phyloP scores from a whole-genome alignment of 2,888 invertebrate genomes.

The Rotaria sp. region DNA sequence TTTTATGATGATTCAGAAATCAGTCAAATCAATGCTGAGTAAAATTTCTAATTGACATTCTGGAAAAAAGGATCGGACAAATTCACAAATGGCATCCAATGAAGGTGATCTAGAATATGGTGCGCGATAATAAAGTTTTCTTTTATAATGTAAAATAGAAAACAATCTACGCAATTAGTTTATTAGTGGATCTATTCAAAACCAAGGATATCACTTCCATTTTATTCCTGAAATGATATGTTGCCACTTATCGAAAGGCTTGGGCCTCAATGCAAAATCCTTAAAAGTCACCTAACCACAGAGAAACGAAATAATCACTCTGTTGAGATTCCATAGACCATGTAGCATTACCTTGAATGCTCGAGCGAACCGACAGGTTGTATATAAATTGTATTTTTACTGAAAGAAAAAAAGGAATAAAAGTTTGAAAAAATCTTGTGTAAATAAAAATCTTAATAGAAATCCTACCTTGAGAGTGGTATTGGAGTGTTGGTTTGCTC shows the following conservation, averaged over 20 bases:
- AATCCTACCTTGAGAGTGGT: too few relatives aligned
- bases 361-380: background rate
- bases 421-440: background rate
- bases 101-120: background rate
- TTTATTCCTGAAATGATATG: too few relatives aligned
- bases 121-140: too few relatives aligned
- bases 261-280: too few relatives aligned
- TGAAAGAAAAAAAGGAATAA: background rate
- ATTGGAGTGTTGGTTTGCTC: background rate
- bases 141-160: too few relatives aligned
- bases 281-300: too few relatives aligned
- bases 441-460: background rate
- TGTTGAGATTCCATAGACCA: too few relatives aligned
- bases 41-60: background rate
- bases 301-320: too few relatives aligned
- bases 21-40: background rate
- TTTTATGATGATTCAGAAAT: background rate
- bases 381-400: background rate
- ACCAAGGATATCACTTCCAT: too few relatives aligned
- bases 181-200: too few relatives aligned
- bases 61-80: background rate
- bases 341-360: background rate
- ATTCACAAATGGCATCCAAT: background rate
- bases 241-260: too few relatives aligned
- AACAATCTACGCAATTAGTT: too few relatives aligned